These are phyloP conservation scores for Archaeoteleia sp. DNA, from an alignment of 2,888 invertebrate genomes.

Conservation along the genomic window DNA sequence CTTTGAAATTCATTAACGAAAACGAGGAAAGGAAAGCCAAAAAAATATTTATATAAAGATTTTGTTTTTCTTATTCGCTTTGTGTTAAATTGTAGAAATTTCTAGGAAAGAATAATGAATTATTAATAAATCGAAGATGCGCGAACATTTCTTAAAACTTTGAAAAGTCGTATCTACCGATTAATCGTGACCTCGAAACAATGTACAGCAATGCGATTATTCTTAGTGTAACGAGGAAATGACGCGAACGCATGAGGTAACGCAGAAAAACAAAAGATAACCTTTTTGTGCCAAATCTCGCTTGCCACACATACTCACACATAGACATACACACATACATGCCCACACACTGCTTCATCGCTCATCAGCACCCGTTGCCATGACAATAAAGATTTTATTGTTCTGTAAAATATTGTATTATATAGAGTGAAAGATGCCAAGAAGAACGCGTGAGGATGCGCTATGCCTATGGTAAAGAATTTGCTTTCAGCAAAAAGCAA, in stretches of 20 bases:
- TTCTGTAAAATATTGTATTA: slow-evolving; percentile 72
- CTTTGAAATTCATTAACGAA: slow-evolving; percentile 9
- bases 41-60: slow-evolving; percentile 5
- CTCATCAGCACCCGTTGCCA: slow-evolving; percentile 69
- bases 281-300: slow-evolving; percentile 50
- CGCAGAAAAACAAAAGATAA: slow-evolving; percentile 19
- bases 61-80: background rate
- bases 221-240: slow-evolving; percentile 6
- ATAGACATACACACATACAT: no score
- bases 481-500: slow-evolving; percentile 33
- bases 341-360: slow-evolving; percentile 61
- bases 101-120: no score
- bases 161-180: no score
- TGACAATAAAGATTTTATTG: slow-evolving; percentile 70
- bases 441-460: slow-evolving; percentile 45
- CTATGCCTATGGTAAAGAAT: slow-evolving; percentile 48
- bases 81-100: no score
- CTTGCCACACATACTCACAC: slow-evolving; percentile 57
- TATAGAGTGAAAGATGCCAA: slow-evolving; percentile 45
- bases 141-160: no score
- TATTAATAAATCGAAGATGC: no score
- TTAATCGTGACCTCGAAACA: background rate
- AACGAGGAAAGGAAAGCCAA: background rate
- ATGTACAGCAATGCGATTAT: background rate
- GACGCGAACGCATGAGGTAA: slow-evolving; percentile 25